phyloP scores from a whole-genome alignment of 2,797 vertebrate genomes.

The Cirrhinus molitorella region DNA sequence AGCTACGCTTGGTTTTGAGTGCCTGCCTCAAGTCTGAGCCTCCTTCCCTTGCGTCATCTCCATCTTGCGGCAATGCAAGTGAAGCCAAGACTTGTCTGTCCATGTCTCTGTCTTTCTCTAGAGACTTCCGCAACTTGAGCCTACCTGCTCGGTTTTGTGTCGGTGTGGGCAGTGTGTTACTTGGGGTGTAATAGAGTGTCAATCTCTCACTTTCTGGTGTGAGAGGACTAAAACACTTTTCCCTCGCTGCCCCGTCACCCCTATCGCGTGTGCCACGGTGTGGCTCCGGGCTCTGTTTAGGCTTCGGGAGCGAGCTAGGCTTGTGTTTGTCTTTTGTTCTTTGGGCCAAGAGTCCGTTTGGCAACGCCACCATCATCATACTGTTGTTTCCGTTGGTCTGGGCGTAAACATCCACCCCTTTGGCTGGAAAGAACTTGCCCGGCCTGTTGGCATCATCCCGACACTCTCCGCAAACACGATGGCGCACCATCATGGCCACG shows the following conservation, averaged over 20 bases:
- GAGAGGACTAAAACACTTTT: slow-evolving; percentile 69
- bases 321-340: slow-evolving; percentile 76
- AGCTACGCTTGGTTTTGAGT: slow-evolving; percentile 81
- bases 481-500: slow-evolving; percentile 90
- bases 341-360: slow-evolving; percentile 77
- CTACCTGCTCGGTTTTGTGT: slow-evolving; percentile 63
- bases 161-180: slow-evolving; percentile 75
- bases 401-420: slow-evolving; percentile 80
- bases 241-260: slow-evolving; percentile 29
- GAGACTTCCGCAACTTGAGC: slow-evolving; percentile 70
- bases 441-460: slow-evolving; percentile 60
- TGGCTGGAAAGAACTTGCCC: slow-evolving; percentile 77
- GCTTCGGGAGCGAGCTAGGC: slow-evolving; percentile 64
- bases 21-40: slow-evolving; percentile 62
- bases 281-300: slow-evolving; percentile 77
- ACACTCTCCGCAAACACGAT: slow-evolving; percentile 81
- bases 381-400: slow-evolving; percentile 85
- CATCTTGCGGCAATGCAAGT: slow-evolving; percentile 35
- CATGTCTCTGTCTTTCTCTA: slow-evolving; percentile 64
- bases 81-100: slow-evolving; percentile 43
- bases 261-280: slow-evolving; percentile 46
- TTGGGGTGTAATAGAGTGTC: slow-evolving; percentile 77
- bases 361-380: slow-evolving; percentile 83
- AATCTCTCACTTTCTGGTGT: slow-evolving; percentile 74
- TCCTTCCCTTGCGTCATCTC: slow-evolving; percentile 25